Base-by-base conservation (phyloP, 2,113 vertebrate species). In the Podarcis muralis region DNA sequence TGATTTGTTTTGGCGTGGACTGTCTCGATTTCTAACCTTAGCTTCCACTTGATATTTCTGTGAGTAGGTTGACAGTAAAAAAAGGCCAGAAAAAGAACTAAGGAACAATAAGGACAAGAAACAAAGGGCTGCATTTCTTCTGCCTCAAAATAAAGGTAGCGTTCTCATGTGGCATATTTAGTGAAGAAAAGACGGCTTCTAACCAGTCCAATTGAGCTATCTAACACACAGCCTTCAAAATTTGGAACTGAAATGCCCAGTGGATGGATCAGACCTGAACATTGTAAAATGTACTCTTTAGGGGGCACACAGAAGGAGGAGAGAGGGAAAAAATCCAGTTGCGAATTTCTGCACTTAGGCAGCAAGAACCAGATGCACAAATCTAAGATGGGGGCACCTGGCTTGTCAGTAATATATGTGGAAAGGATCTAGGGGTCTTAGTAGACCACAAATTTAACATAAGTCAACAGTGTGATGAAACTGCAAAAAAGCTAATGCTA, bases 201-300 rank as follows among this genome's bases (percentile, higher is more conserved):
- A 32, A 6, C 4, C 9, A 27, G 23, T 30, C 20, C 76, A 35
- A 66, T 66, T 62, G 71, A 93, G 95, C 94, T 95, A 96, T 91
- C 95, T 93, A 94, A 91, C 66, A 78, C 35, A 0, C 6, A 13
- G 94, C 95, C 95, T 87, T 93, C 90, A 92, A 95, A 94, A 92
- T 96, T 90, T 88, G 92, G 87, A 96, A 96, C 91, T 93, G 94
- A 93, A 95, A 95, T 88, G 91, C 93, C 95, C 95, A 94, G 90
- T 1, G 92, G 86, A 90, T 85, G 93, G 16, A 6, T 4, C 7
- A n/a, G 25, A 32, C 25, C 35, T 37, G 30, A 85, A 62, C 20
- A n/a, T 5, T 53, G 59, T 20, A 62, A 62, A 20, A 62, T 62
- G 59, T 68, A 40, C 72, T 9, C 13, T 37, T 23, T 53, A 53